Evolutionary conservation across 2,113 vertebrate genomes (phyloP).

Genomic region (Calidris pugnax): DNA sequence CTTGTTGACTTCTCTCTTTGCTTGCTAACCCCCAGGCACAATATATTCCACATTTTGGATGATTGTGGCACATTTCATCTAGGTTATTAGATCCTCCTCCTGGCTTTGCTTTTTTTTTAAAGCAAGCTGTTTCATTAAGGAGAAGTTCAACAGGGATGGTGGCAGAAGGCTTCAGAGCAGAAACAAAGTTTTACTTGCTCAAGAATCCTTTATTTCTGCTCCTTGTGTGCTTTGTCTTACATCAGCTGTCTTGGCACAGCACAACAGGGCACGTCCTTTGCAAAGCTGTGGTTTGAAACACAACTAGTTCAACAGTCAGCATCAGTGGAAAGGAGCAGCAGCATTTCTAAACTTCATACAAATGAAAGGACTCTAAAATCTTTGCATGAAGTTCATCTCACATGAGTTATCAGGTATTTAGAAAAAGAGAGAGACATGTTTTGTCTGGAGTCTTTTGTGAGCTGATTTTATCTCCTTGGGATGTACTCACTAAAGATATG

Average conservation of each 20-base stretch:
- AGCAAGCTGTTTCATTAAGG: neutral
- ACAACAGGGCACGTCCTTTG: neutral
- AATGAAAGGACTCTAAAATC: neutral
- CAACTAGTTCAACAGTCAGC: neutral
- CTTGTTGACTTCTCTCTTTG: neutral
- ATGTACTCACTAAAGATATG: neutral
- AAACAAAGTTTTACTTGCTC: neutral
- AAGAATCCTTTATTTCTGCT: conserved; percentile 42
- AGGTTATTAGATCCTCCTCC: neutral
- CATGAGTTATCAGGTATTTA: neutral
- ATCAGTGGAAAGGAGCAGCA: neutral
- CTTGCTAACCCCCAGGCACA: neutral
- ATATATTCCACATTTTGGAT: neutral
- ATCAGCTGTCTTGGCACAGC: neutral
- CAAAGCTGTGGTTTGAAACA: neutral
- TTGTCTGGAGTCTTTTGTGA: neutral
- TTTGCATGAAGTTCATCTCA: neutral
- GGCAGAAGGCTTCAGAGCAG: neutral
- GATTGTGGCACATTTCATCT: neutral
- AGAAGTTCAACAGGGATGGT: neutral
- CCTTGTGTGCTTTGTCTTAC: neutral
- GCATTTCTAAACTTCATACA: neutral
- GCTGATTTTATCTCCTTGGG: neutral
- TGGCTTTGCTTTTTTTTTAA: neutral
- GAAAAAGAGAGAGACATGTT: neutral